Evolutionary conservation across 1,140 invertebrate genomes (phyloP).

Genomic region (Pygmarrhopalites habei): DNA sequence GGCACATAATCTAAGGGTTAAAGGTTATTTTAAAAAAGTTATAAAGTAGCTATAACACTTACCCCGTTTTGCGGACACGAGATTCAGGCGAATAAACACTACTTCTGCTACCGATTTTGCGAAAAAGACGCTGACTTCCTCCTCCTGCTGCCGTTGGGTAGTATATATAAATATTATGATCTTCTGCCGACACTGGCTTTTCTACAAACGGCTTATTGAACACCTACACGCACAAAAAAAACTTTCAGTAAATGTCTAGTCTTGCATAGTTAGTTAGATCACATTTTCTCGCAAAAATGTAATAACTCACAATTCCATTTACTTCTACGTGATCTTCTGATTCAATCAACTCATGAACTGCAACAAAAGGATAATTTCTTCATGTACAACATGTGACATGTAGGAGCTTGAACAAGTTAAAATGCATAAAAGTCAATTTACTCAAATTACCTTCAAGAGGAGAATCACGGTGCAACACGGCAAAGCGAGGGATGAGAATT

Average conservation of each 20-base stretch:
- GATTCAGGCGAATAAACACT: constrained; percentile 97
- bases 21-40: too few relatives aligned
- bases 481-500: constrained; percentile 95
- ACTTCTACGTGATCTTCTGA: constrained; percentile 98
- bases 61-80: constrained; percentile 89
- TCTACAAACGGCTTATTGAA: constrained; percentile 99
- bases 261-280: too few relatives aligned
- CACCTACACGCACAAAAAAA: too few relatives aligned
- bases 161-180: constrained; percentile 99
- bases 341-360: constrained; percentile 88
- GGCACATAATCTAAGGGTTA: too few relatives aligned
- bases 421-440: constrained; percentile 5
- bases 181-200: constrained; percentile 95
- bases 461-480: constrained; percentile 89
- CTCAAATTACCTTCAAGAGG: constrained; percentile 67
- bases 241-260: too few relatives aligned
- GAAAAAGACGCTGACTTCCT: constrained; percentile 91
- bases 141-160: constrained; percentile 97
- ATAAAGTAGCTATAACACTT: constrained; percentile 55
- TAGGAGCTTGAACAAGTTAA: too few relatives aligned
- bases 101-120: constrained; percentile 97
- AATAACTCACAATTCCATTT: constrained; percentile 87
- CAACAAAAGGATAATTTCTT: background rate
- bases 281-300: too few relatives aligned
- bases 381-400: too few relatives aligned